phyloP scores from a whole-genome alignment of 1,140 invertebrate genomes.

The Trichoplusia ni region DNA sequence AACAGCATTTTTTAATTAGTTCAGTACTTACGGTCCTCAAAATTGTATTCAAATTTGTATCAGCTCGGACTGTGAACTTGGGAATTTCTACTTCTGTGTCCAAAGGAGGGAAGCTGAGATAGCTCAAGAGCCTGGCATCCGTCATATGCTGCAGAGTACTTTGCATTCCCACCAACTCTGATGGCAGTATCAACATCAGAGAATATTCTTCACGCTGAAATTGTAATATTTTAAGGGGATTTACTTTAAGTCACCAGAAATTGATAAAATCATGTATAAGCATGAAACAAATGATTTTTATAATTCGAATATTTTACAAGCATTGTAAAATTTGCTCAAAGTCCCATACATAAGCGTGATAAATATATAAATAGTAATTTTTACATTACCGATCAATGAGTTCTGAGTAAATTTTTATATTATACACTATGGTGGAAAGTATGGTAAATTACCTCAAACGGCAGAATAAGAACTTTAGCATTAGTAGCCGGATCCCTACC shows the following conservation, averaged over 20 bases:
- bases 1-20: not conserved
- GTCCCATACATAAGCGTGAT: too few species aligned
- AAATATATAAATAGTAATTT: too few species aligned
- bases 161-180: slow-evolving; percentile 25
- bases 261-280: too few species aligned
- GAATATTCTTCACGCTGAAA: slow-evolving; percentile 65
- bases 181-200: slow-evolving; percentile 62
- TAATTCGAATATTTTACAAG: too few species aligned
- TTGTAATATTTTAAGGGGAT: too few species aligned
- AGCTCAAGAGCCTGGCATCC: slow-evolving; percentile 73
- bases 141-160: slow-evolving; percentile 61
- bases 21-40: slow-evolving; percentile 82
- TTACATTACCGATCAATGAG: too few species aligned
- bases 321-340: too few species aligned
- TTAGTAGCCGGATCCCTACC: slow-evolving; percentile 52
- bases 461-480: slow-evolving; percentile 81
- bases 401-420: too few species aligned
- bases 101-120: slow-evolving; percentile 73
- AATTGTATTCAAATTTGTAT: slow-evolving; percentile 79
- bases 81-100: slow-evolving; percentile 85
- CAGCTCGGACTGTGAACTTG: slow-evolving; percentile 84
- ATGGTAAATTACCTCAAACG: slow-evolving; percentile 82
- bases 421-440: too few species aligned
- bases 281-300: too few species aligned
- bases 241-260: too few species aligned